Evolutionary conservation across 1,140 invertebrate species (phyloP), one percentile per base, ranked within the genome.

Genomic region (Mizuhopecten yessoensis): DNA sequence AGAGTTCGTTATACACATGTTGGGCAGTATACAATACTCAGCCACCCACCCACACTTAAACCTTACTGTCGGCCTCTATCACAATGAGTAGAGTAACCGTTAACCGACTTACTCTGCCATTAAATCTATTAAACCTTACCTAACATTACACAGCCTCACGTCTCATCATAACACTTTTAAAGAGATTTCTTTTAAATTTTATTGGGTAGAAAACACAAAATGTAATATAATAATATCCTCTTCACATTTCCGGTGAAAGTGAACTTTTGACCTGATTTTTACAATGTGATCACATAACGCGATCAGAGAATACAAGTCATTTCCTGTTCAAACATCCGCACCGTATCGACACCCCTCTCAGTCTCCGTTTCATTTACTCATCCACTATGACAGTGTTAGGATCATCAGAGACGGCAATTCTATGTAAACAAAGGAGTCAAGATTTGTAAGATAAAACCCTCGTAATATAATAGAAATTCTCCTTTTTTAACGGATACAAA

Each of bases 241-340:
- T 11, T 17, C 0, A 75, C 11, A 29, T 75, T 75, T 75, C 57
- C 57, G 57, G 57, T 75, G n/a, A 75, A 29, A 29, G 57, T 75
- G 57, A 75, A 75, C 57, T 75, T 75, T 29, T 75, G 57, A 75
- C 57, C 57, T n/a, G n/a, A 75, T 75, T 75, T n/a, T 75, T 75
- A 75, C 57, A 75, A 75, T 29, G n/a, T 29, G 57, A 75, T 75
- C 57, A 75, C 57, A 29, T 75, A 29, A 75, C 57, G 1, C 29
- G 57, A 75, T 75, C 57, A n/a, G 57, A 75, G n/a, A 75, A 75
- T 75, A 75, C 57, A 75, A 75, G 57, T 75, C 57, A 75, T 75
- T 75, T 75, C 23, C 57, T 75, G 57, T 29, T 5, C 57, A 75
- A 75, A 75, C n/a, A 75, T 75, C n/a, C 1, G 57, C 15, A 17